Evolutionary conservation across 1,140 invertebrate species (phyloP), one percentile per base, ranked within the genome.

Genomic region (Micrasema minimum): DNA sequence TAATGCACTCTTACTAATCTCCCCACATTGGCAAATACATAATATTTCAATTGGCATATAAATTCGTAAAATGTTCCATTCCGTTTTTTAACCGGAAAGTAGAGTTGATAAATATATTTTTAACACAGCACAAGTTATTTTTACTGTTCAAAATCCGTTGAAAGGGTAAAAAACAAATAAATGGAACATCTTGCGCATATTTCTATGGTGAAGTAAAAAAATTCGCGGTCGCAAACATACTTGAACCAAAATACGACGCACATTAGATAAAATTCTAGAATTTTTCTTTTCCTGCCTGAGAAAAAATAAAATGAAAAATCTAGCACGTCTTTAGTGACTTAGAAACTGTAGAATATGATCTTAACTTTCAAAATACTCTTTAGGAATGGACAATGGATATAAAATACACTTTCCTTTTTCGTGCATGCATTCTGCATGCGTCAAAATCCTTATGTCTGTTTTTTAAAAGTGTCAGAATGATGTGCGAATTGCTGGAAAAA

Each of bases 181-280:
- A 35, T 9, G n/a, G 46, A 64, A 48, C 43, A 64, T 64, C 26
- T 64, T 46, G n/a, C 23, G 59, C 10, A 6, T 3, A 20, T 64
- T 31, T 64, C 59, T 64, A 46, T 64, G 59, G 59, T 64, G 59
- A 64, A 46, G 22, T 46, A 11, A 64, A 46, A 43, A 61, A n/a
- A 43, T 61, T 61, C 57, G 57, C 57, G 57, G 14, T 61, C 57
- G 57, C 35, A 61, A 55, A 61, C 57, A 46, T 45, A 46, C 18
- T 45, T 20, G 6, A 31, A 45, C 59, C 23, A 31, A 46, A 64
- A 43, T 31, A 64, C 59, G 59, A 64, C 41, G 22, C 59, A 64
- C 41, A 18, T 14, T 46, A 64, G 43, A 23, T 45, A 14, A 16
- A 46, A 7, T 46, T 16, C 1, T 46, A 43, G 11, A 10, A 37